phyloP scores from a whole-genome alignment of 2,113 vertebrate genomes.

The Grallaria varia region DNA sequence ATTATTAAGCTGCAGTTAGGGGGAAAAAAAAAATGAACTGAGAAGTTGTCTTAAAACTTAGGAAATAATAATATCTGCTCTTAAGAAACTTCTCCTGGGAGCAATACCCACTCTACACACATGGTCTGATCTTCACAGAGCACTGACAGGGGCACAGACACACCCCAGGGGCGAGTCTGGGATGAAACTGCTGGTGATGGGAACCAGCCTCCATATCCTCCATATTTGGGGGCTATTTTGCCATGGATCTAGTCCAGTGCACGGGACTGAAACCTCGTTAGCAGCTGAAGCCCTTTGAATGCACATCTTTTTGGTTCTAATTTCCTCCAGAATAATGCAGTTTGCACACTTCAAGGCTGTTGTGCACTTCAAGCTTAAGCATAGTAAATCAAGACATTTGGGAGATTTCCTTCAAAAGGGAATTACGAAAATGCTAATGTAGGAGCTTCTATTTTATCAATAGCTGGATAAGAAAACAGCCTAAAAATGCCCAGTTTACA shows the following conservation, averaged over 20 bases:
- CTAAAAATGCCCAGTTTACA: not conserved
- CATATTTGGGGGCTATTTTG: not conserved
- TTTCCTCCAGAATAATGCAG: not conserved
- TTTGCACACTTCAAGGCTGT: not conserved
- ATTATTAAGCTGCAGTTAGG: not conserved
- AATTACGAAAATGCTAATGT: not conserved
- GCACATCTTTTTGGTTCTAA: not conserved
- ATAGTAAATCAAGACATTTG: not conserved
- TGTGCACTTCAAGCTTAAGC: not conserved
- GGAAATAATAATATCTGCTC: not conserved
- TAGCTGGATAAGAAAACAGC: not conserved
- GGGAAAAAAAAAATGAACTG: not conserved
- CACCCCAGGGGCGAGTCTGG: too few relatives aligned
- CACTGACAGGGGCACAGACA: not conserved
- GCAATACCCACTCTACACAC: not conserved
- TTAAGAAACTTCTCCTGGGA: not conserved
- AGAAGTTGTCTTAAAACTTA: not conserved
- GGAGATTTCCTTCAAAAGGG: not conserved
- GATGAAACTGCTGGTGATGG: not conserved
- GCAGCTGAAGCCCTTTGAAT: not conserved
- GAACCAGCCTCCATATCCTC: not conserved
- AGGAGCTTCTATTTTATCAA: not conserved
- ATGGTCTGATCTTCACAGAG: not conserved
- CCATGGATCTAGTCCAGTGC: not conserved
- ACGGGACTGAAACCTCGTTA: not conserved